phyloP scores from a whole-genome alignment of 2,888 invertebrate species.

The Seladonia tumulorum region DNA sequence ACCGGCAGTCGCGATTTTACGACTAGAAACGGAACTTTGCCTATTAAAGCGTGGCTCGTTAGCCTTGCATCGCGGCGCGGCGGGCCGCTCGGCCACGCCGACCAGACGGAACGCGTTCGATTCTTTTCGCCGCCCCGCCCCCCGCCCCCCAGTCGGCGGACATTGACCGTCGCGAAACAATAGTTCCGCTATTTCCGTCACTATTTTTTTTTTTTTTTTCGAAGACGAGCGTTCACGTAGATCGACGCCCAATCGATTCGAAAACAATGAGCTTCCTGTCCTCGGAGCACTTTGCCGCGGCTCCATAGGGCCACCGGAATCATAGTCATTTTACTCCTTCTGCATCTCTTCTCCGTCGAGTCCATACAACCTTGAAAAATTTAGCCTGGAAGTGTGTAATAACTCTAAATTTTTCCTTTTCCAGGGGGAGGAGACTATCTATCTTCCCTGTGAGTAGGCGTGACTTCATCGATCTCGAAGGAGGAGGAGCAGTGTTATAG shows the following conservation, averaged over 20 bases:
- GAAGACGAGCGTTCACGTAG: background rate
- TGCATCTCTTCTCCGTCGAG: too few species aligned
- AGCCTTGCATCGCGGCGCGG: constrained; percentile 36
- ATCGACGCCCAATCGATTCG: background rate
- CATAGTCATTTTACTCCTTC: background rate
- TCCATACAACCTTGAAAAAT: too few species aligned
- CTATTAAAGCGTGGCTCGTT: constrained; percentile 70
- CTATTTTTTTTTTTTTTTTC: background rate
- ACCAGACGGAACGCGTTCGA: constrained; percentile 21
- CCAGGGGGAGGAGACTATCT: background rate
- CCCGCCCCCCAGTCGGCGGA: background rate
- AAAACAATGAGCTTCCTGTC: background rate
- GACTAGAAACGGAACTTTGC: constrained; percentile 67
- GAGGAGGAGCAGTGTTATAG: too few species aligned
- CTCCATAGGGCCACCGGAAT: background rate
- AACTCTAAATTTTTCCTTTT: background rate
- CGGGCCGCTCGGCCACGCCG: background rate
- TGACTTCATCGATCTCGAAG: background rate
- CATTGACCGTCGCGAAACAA: constrained; percentile 14
- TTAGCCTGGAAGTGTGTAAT: too few species aligned
- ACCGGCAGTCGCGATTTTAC: constrained; percentile 66
- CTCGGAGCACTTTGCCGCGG: background rate
- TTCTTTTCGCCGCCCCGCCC: background rate
- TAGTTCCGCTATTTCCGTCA: background rate
- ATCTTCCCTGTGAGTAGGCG: background rate